A percentile compares a stretch with the other conserved stretches of the same genome.
phyloP scores from a whole-genome alignment of 2,797 vertebrate species.

The Myripristis murdjan region DNA sequence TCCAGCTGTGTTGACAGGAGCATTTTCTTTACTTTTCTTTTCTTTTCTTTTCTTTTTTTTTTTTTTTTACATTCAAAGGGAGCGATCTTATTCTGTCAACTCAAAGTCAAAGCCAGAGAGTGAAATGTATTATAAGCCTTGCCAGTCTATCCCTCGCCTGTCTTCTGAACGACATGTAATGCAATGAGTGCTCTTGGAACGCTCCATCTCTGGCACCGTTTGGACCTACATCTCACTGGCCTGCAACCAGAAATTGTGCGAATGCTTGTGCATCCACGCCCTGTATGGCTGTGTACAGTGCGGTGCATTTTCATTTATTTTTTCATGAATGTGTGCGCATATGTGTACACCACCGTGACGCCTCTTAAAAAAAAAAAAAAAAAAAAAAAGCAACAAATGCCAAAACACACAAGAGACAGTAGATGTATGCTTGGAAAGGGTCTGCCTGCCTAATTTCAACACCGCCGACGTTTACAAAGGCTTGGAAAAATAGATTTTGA shows the following conservation, averaged over 20 bases:
- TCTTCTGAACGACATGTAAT: constrained; percentile 31
- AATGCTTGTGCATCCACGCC: background rate
- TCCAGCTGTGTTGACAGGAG: constrained; percentile 52
- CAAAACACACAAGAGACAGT: constrained; percentile 72
- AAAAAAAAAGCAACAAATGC: constrained; percentile 65
- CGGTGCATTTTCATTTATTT: background rate
- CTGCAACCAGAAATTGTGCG: constrained; percentile 31
- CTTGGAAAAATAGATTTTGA: constrained; percentile 75
- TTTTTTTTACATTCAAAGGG: constrained; percentile 44
- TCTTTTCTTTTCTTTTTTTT: constrained; percentile 33
- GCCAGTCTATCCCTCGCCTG: constrained; percentile 6
- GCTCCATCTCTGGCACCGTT: background rate
- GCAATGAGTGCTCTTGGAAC: constrained; percentile 36
- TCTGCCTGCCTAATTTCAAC: constrained; percentile 69
- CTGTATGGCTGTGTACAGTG: constrained; percentile 18
- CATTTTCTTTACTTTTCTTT: constrained; percentile 26
- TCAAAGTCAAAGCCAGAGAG: constrained; percentile 45
- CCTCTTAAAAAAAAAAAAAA: constrained; percentile 46
- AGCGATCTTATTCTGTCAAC: constrained; percentile 47
- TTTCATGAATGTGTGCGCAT: background rate
- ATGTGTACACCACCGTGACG: constrained; percentile 21
- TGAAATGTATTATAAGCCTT: constrained; percentile 13
- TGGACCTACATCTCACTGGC: constrained; percentile 14
- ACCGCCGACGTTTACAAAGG: constrained; percentile 60
- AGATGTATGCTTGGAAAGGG: constrained; percentile 54